Conservation (phyloP, 1,140 invertebrate species). For the Zelostemma sp. region DNA sequence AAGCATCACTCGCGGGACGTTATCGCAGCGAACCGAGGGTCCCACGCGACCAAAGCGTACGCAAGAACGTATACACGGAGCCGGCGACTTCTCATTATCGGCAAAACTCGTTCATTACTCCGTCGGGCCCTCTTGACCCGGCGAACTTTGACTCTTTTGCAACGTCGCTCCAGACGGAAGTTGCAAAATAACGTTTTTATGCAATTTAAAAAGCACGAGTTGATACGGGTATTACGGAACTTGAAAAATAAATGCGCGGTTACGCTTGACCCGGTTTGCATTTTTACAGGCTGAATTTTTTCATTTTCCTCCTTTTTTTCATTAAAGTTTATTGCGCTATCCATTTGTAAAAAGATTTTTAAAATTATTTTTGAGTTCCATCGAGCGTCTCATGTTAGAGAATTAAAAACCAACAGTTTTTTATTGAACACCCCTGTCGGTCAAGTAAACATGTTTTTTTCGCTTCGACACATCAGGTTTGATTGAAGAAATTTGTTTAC, state of each 20-base stretch:
- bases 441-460: too few relatives aligned
- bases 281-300: too few relatives aligned
- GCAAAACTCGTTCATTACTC: conserved; percentile 49
- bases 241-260: background rate
- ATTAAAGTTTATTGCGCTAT: too few relatives aligned
- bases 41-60: conserved; percentile 20
- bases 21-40: conserved; percentile 22
- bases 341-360: background rate
- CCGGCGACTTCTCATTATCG: conserved; percentile 49
- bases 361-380: background rate
- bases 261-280: too few relatives aligned
- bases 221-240: background rate
- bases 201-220: conserved; percentile 2
- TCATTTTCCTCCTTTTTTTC: too few relatives aligned
- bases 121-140: conserved; percentile 45
- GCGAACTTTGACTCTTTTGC: conserved; percentile 22
- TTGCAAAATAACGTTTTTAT: conserved; percentile 19
- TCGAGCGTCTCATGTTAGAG: too few relatives aligned
- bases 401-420: too few relatives aligned
- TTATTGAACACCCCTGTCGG: too few relatives aligned
- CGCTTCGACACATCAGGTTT: too few relatives aligned
- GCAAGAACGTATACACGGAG: conserved; percentile 41
- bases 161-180: conserved; percentile 15
- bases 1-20: conserved; percentile 19
- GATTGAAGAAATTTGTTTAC: too few relatives aligned